Percentiles rank a stretch among this genome's conserved stretches.
Evolutionary conservation across 2,888 invertebrate species (phyloP).

Genomic region (Caenorhabditis zanzibari): DNA sequence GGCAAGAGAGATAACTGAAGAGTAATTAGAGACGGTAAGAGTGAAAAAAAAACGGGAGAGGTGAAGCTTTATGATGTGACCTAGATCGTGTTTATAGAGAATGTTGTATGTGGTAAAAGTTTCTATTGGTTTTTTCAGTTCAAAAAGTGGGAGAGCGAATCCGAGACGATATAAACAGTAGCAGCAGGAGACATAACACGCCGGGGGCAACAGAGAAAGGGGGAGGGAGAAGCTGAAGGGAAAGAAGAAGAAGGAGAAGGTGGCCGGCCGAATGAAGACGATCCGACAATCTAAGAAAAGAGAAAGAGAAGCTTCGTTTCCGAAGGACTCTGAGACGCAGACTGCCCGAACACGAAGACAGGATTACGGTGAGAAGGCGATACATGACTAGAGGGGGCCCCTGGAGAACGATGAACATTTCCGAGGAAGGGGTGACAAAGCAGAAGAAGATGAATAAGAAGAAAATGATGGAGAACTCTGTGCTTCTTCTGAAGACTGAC

Average conservation of each 20-base stretch:
- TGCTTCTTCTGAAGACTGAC: not conserved
- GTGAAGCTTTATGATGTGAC: conserved; percentile 39
- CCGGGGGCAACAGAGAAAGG: conserved; percentile 45
- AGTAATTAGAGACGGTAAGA: conserved; percentile 3
- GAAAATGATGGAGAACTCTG: conserved; percentile 26
- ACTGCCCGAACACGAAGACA: conserved; percentile 56
- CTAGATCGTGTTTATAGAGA: conserved; percentile 45
- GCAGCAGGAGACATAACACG: conserved; percentile 35
- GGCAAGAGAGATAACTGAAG: not conserved
- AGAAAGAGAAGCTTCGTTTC: conserved; percentile 43
- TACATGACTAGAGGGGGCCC: conserved; percentile 53
- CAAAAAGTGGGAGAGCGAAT: conserved; percentile 32
- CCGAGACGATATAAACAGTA: conserved; percentile 53
- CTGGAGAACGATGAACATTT: conserved; percentile 46
- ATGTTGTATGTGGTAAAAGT: conserved; percentile 52
- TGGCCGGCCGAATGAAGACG: conserved; percentile 56
- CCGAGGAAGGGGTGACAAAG: conserved; percentile 39
- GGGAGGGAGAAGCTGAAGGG: conserved; percentile 31
- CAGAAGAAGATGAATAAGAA: conserved; percentile 33
- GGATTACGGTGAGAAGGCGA: conserved; percentile 64
- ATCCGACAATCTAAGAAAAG: conserved; percentile 51
- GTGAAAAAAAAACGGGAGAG: not conserved
- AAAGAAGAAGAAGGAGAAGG: conserved; percentile 48
- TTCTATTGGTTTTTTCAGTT: conserved; percentile 59
- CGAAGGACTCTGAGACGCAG: conserved; percentile 50